Base-by-base conservation (phyloP, 1,140 invertebrate species). In the Phthorimaea operculella region DNA sequence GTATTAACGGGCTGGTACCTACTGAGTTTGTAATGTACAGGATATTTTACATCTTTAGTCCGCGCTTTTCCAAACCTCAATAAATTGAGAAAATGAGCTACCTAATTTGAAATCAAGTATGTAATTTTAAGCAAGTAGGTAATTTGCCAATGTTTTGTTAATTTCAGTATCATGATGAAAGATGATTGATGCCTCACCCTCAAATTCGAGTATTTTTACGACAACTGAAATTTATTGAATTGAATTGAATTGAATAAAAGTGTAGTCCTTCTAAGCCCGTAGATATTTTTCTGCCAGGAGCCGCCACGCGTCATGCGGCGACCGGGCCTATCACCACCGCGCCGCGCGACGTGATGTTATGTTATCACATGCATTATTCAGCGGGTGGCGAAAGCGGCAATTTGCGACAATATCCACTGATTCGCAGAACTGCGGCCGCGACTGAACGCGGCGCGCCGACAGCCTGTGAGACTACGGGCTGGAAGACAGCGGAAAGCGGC, bases 291-390 rank as follows among this genome's bases (percentile, higher is more conserved):
- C 2, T 21, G 45, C 54, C 52, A 64, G 28, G 52, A 60, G 59
- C 57, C 52, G 62, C 51, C 50, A 15, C 52, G 51, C 47, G 53
- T 45, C 50, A 34, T 51, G 36, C 54, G 51, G 54, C 47, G 36
- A 54, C 33, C 12, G 51, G 28, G 66, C 21, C 21, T 28, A 28
- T 28, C 21, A 28, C 61, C 21, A 28, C 61, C 17, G 48, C 1
- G 12, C 9, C 18, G 4, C 66, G 66, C 68, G 72, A 82, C 73
- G 79, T 82, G 79, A 83, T 78, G 79, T 76, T 82, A 84, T 82
- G 76, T 76, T 83, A 80, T 83, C 78, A 72, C 77, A 85, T 85
- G 76, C 74, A 83, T 85, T 76, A 85, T 85, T 80, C 82, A 85
- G 70, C 71, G 70, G 71, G 70, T 70, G 79, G 81, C 81, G 81